Conservation (phyloP, 2,113 vertebrate species). For the Meleagris gallopavo region DNA sequence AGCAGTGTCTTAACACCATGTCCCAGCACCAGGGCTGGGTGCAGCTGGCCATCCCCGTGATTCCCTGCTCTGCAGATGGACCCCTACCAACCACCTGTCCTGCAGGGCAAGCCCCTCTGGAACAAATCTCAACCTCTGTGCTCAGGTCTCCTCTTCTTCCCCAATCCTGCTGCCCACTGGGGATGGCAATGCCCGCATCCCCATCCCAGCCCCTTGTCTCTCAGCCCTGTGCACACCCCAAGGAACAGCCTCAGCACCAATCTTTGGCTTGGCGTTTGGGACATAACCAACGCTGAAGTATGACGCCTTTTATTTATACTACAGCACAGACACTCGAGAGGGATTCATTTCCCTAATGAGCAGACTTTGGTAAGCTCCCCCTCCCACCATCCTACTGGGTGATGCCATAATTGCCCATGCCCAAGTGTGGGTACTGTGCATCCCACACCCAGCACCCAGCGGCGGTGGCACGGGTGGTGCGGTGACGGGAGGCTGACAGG, state of each 20-base stretch:
- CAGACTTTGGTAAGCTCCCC: conserved; percentile 5
- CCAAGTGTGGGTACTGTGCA: not conserved
- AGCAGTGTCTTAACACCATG: not conserved
- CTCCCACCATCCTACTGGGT: not conserved
- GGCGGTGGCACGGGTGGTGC: rapidly evolving
- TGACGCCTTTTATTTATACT: not conserved
- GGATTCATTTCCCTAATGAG: conserved; percentile 74
- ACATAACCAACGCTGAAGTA: conserved; percentile 34
- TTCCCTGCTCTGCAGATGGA: not conserved
- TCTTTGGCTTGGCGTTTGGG: not conserved
- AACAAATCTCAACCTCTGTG: not conserved
- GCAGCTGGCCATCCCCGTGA: rapidly evolving
- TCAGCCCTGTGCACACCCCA: rapidly evolving
- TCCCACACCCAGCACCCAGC: rapidly evolving
- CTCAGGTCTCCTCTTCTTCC: not conserved
- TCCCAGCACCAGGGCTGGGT: not conserved
- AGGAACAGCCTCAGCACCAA: not conserved
- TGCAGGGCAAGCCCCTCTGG: not conserved
- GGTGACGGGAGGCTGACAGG: conserved; percentile 16
- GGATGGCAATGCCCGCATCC: not conserved
- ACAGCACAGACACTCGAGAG: conserved; percentile 13
- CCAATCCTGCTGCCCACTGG: not conserved
- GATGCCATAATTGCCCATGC: not conserved
- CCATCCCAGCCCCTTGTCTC: not conserved
- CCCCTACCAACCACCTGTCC: not conserved